These are phyloP conservation scores for Plemyria rubiginata DNA, from an alignment of 2,888 invertebrate species.

Conservation along the genomic window DNA sequence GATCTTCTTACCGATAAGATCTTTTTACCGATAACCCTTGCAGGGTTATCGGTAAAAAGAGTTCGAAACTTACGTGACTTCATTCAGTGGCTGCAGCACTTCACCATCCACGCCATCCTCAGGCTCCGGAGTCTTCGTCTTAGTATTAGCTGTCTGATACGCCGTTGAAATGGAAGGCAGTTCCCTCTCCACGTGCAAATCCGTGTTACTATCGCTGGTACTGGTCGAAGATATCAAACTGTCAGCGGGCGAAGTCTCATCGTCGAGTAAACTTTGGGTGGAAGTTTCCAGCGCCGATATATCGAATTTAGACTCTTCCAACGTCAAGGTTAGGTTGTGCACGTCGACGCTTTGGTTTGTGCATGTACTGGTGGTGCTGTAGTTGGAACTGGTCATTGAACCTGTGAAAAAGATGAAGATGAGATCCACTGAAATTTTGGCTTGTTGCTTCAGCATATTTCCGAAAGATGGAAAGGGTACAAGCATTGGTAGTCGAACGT, in stretches of 20 bases:
- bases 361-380: constrained; percentile 80
- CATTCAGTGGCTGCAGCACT: constrained; percentile 60
- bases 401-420: constrained; percentile 53
- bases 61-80: constrained; percentile 61
- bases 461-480: no score
- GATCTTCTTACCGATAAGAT: no score
- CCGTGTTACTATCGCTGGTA: constrained; percentile 86
- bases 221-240: constrained; percentile 88
- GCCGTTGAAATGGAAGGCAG: constrained; percentile 75
- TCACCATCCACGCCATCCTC: constrained; percentile 72
- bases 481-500: no score
- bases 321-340: constrained; percentile 85
- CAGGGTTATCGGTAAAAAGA: no score
- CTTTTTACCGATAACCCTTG: no score
- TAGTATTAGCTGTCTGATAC: constrained; percentile 81
- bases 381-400: constrained; percentile 82
- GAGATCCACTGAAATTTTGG: background rate
- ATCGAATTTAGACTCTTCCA: constrained; percentile 91
- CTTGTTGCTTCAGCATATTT: no score
- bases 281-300: constrained; percentile 88
- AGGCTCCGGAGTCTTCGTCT: constrained; percentile 80
- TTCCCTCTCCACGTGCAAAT: constrained; percentile 77
- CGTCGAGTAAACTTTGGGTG: constrained; percentile 89
- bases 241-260: constrained; percentile 93
- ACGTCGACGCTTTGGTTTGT: constrained; percentile 78